phyloP scores from a whole-genome alignment of 1,140 invertebrate species.

The Adoxophyes honmai region DNA sequence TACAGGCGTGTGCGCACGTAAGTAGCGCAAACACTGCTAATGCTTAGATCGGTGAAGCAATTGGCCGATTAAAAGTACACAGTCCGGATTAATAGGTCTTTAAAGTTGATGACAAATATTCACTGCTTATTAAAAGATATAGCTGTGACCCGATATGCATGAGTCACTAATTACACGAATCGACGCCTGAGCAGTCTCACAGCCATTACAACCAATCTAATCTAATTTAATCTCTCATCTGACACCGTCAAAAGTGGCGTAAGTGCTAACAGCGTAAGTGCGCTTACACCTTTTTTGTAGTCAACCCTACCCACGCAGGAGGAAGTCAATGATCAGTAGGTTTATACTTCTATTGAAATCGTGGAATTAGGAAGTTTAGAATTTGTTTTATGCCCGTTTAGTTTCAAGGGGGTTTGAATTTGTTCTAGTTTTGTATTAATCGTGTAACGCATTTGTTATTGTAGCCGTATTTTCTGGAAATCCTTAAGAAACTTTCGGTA shows the following conservation, averaged over 20 bases:
- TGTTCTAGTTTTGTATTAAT: no score
- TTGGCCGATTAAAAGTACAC: no score
- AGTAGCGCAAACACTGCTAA: no score
- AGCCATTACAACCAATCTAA: conserved; percentile 55
- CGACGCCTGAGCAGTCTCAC: conserved; percentile 50
- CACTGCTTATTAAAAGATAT: neutral
- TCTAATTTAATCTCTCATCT: conserved; percentile 47
- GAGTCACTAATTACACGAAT: conserved; percentile 52
- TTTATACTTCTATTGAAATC: conserved; percentile 41
- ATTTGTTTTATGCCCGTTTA: conserved; percentile 17
- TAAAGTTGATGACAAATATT: neutral
- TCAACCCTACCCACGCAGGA: conserved; percentile 33
- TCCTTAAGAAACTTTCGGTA: no score
- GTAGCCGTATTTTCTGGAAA: no score
- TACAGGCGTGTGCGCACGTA: no score
- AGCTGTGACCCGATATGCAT: conserved; percentile 28
- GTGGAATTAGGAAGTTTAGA: conserved; percentile 24
- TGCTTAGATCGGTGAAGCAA: no score
- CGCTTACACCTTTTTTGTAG: neutral
- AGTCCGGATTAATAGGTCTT: no score
- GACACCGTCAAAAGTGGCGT: neutral
- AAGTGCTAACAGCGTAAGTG: neutral
- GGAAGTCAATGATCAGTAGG: conserved; percentile 56
- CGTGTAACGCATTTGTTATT: no score
- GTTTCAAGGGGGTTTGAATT: no score